Percentiles rank a stretch among this genome's conserved stretches.
These are phyloP conservation scores for Sylvia atricapilla DNA, from an alignment of 2,113 vertebrate species.

Conservation along the genomic window DNA sequence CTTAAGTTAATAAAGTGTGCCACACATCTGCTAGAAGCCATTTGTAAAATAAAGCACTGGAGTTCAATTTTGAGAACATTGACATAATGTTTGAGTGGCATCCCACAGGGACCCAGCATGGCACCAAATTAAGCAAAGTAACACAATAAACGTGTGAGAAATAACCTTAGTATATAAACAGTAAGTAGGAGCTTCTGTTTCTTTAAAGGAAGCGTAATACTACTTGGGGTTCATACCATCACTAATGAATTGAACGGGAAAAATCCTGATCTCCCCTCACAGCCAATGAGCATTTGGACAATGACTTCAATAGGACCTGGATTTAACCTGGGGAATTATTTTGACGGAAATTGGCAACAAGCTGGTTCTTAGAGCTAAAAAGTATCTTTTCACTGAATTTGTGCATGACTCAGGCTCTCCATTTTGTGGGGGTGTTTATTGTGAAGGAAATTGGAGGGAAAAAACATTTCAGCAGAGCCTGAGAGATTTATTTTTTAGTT, in stretches of 20 bases:
- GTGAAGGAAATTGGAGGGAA: not conserved
- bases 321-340: constrained; percentile 69
- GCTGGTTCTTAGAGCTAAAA: constrained; percentile 40
- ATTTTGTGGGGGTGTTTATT: not conserved
- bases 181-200: constrained; percentile 68
- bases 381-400: constrained; percentile 2
- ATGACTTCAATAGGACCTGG: constrained; percentile 47
- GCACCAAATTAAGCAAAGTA: constrained; percentile 80
- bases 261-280: constrained; percentile 39
- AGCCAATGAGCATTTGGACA: constrained; percentile 40
- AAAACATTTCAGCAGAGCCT: not conserved
- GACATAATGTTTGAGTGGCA: constrained; percentile 81
- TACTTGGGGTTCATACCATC: constrained; percentile 58
- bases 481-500: constrained; percentile 7
- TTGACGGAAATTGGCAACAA: constrained; percentile 72
- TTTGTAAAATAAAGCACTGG: constrained; percentile 79
- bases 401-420: not conserved
- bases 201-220: constrained; percentile 47
- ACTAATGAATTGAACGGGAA: constrained; percentile 52
- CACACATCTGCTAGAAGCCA: constrained; percentile 79
- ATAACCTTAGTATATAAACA: constrained; percentile 76
- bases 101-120: constrained; percentile 70
- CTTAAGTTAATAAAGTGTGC: constrained; percentile 88
- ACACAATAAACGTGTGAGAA: constrained; percentile 81
- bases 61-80: constrained; percentile 78